These are phyloP conservation scores for Spongilla lacustris DNA, from an alignment of 37 sponge, comb jelly and placozoan species.

Conservation along the genomic window DNA sequence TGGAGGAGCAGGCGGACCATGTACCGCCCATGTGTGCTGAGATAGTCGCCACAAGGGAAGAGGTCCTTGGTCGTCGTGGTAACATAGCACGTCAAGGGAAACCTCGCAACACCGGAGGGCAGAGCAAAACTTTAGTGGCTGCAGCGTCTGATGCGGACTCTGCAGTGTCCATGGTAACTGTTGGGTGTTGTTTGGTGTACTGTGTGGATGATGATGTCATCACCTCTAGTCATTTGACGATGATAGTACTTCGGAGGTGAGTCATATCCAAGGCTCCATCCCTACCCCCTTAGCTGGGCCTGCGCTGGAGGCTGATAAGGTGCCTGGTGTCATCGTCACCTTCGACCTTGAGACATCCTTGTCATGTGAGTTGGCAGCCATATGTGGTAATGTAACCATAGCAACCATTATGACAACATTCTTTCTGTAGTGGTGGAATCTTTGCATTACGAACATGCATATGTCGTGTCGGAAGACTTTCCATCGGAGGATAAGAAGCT, in stretches of 20 bases:
- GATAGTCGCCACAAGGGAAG: too few relatives aligned
- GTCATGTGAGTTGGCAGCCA: constrained; percentile 26
- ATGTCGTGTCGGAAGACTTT: constrained; percentile 63
- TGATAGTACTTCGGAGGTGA: not conserved
- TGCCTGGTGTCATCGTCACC: constrained; percentile 6
- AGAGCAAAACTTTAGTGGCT: not conserved
- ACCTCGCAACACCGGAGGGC: too few relatives aligned
- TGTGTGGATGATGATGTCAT: too few relatives aligned
- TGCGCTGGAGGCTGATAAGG: too few relatives aligned
- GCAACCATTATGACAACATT: not conserved
- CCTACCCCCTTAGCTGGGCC: too few relatives aligned
- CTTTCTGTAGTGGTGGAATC: constrained; percentile 52
- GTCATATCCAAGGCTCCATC: constrained; percentile 9
- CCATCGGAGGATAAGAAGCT: constrained; percentile 40
- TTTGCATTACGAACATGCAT: constrained; percentile 56
- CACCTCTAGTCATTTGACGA: constrained; percentile 41
- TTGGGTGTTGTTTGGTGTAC: not conserved
- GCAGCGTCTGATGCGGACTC: constrained; percentile 54
- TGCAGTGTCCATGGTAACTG: constrained; percentile 58
- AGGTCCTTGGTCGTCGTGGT: too few relatives aligned
- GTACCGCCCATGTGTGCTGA: too few relatives aligned
- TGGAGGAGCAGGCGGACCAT: too few relatives aligned
- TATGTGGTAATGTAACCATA: too few relatives aligned
- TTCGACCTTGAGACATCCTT: constrained; percentile 16
- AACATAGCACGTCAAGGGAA: too few relatives aligned